A percentile compares a stretch with the other conserved stretches of the same genome.
These are phyloP conservation scores for Baryphthengus martii DNA, from an alignment of 2,113 vertebrate genomes.

Conservation along the genomic window DNA sequence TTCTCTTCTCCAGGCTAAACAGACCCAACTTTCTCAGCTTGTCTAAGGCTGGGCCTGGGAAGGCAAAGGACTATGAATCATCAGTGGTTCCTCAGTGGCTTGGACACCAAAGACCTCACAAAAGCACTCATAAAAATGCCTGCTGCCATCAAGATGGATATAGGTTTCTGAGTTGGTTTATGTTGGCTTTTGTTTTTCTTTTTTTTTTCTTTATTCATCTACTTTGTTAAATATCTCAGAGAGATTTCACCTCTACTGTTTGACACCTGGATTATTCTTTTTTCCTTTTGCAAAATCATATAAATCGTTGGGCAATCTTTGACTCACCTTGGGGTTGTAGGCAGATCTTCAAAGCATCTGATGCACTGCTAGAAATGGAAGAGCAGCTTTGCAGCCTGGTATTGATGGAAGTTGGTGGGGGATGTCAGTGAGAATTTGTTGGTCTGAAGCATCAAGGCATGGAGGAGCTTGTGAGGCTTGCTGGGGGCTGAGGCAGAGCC, in stretches of 20 bases:
- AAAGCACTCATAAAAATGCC: not conserved
- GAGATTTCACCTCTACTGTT: not conserved
- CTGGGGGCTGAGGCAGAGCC: not conserved
- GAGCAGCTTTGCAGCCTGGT: not conserved
- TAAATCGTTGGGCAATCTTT: not conserved
- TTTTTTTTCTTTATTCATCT: not conserved
- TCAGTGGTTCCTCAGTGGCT: not conserved
- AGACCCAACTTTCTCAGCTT: too few species aligned
- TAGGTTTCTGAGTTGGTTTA: not conserved
- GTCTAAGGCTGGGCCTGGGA: too few species aligned
- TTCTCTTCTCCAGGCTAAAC: too few species aligned
- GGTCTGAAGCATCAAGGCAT: rapidly evolving
- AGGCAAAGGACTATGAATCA: not conserved
- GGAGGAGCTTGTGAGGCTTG: not conserved
- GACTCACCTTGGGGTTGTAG: not conserved
- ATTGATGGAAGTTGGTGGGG: rapidly evolving
- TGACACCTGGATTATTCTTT: not conserved
- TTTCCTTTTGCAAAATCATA: not conserved
- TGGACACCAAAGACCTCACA: not conserved
- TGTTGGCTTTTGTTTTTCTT: not conserved
- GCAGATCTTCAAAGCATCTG: not conserved
- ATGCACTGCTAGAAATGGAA: not conserved
- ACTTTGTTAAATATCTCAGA: not conserved
- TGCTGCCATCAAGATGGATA: not conserved
- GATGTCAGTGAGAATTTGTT: not conserved